These are phyloP conservation scores for Andrena chrysosceles DNA, from an alignment of 2,888 invertebrate genomes.

Conservation along the genomic window DNA sequence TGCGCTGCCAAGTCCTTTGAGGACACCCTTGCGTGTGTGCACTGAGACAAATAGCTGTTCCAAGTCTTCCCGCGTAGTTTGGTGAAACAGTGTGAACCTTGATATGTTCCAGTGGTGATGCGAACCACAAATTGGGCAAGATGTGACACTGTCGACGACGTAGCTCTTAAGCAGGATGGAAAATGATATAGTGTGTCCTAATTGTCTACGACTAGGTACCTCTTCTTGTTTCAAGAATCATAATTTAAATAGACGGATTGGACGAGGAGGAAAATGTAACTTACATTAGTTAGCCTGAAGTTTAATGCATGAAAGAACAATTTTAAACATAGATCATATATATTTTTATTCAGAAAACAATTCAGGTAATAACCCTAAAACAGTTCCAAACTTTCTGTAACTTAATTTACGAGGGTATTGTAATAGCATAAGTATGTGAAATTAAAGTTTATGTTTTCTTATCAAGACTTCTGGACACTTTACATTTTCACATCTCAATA, in stretches of 20 bases:
- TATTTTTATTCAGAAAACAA: not conserved
- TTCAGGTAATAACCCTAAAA: not conserved
- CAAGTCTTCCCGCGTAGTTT: not conserved
- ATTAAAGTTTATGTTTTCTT: not conserved
- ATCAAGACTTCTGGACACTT: not conserved
- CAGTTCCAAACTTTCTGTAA: not conserved
- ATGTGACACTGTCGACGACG: no score
- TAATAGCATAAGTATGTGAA: not conserved
- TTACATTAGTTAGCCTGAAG: not conserved
- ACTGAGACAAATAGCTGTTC: conserved; percentile 7
- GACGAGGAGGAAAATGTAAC: not conserved
- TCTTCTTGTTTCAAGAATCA: no score
- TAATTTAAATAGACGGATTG: no score
- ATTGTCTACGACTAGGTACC: no score
- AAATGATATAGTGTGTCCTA: no score
- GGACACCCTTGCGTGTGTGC: not conserved
- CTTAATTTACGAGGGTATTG: not conserved
- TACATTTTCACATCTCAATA: not conserved
- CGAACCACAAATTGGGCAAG: no score
- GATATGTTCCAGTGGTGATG: not conserved
- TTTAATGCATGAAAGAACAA: not conserved
- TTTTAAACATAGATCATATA: not conserved
- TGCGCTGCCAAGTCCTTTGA: conserved; percentile 14
- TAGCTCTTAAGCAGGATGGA: no score
- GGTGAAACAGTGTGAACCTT: not conserved